Percentiles rank a stretch among this genome's conserved stretches.
Evolutionary conservation across 2,113 vertebrate species (phyloP).

Genomic region (Corythaeola cristata): DNA sequence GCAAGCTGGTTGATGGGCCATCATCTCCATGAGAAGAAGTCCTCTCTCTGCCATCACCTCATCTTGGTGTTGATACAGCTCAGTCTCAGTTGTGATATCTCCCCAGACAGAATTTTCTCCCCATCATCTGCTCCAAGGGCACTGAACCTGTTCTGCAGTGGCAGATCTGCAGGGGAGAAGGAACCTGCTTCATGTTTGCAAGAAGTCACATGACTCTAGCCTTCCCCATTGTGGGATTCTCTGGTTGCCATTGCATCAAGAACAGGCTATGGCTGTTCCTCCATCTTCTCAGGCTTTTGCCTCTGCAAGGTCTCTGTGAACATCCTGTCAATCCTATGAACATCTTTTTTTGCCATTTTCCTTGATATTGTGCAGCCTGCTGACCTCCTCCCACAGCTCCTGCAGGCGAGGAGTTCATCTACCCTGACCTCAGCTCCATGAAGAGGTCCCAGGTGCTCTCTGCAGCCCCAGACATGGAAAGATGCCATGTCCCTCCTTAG

Average conservation of each 20-base stretch:
- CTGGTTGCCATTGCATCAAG: not conserved
- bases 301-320: not conserved
- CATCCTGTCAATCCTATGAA: not conserved
- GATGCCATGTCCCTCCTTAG: not conserved
- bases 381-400: not conserved
- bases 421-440: rapidly evolving
- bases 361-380: not conserved
- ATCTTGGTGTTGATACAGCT: not conserved
- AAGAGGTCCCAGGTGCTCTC: not conserved
- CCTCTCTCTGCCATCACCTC: not conserved
- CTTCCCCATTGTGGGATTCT: not conserved
- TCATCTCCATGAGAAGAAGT: not conserved
- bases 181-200: not conserved
- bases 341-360: not conserved
- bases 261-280: not conserved
- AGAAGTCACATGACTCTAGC: not conserved
- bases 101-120: not conserved
- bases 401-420: not conserved
- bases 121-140: not conserved
- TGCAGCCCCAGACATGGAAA: not conserved
- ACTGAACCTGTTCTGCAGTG: not conserved
- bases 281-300: not conserved
- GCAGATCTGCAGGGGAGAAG: not conserved
- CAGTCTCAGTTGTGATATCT: not conserved
- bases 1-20: not conserved